A percentile compares a stretch with the other conserved stretches of the same genome.
Evolutionary conservation across 92 coral and sea anemone genomes (phyloP).

Genomic region (Metridium senile): DNA sequence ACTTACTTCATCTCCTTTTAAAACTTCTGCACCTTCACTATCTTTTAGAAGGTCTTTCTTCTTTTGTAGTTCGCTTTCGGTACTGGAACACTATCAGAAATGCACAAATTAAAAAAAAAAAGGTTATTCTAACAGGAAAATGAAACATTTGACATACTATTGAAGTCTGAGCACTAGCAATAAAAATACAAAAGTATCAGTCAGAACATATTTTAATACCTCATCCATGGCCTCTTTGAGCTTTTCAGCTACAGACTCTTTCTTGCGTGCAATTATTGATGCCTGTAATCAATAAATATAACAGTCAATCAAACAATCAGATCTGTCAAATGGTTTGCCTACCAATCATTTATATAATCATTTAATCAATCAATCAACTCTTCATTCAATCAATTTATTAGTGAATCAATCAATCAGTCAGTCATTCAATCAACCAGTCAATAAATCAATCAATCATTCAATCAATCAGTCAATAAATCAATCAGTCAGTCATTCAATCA

Average conservation of each 20-base stretch:
- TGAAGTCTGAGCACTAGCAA: too few species aligned
- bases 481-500: too few species aligned
- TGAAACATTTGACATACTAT: too few species aligned
- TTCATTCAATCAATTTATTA: background rate
- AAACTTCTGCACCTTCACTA: slow-evolving; percentile 93
- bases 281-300: slow-evolving; percentile 51
- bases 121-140: too few species aligned
- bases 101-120: background rate
- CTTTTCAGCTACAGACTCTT: slow-evolving; percentile 91
- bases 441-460: background rate
- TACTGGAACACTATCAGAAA: slow-evolving; percentile 41
- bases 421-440: too few species aligned
- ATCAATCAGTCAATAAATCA: background rate
- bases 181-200: too few species aligned
- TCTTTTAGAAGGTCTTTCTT: slow-evolving; percentile 84
- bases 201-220: too few species aligned
- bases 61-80: slow-evolving; percentile 79
- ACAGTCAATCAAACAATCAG: background rate
- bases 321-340: too few species aligned
- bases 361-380: background rate
- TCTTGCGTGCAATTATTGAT: slow-evolving; percentile 92
- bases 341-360: background rate
- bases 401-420: too few species aligned
- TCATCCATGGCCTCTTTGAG: slow-evolving; percentile 96
- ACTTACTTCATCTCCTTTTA: slow-evolving; percentile 96